phyloP scores from a whole-genome alignment of 1,140 invertebrate species.

The Lepidurus couesii region DNA sequence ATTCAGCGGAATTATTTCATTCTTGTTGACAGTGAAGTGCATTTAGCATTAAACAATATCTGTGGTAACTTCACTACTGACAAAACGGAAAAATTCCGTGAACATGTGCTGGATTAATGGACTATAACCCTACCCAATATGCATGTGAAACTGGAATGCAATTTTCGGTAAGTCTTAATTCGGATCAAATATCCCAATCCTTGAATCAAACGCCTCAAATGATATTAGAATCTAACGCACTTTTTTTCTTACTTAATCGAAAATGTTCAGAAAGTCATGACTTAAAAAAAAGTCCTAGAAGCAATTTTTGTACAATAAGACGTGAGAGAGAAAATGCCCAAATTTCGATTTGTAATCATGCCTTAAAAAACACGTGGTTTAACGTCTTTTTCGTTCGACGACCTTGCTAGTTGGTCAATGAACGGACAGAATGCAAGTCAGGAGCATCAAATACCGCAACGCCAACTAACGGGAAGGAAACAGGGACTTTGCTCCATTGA shows the following conservation, averaged over 20 bases:
- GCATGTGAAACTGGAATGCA: constrained; percentile 5
- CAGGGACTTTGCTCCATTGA: background rate
- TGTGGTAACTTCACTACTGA: background rate
- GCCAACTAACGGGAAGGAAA: background rate
- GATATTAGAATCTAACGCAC: no score
- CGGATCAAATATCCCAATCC: no score
- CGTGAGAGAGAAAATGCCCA: no score
- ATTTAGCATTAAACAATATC: background rate
- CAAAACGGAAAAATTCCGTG: background rate
- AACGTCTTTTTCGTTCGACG: background rate
- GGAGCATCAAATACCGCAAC: background rate
- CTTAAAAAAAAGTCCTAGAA: no score
- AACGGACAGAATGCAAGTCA: background rate
- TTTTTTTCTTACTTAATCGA: no score
- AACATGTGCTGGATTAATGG: background rate
- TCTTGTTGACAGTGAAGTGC: background rate
- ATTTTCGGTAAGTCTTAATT: background rate
- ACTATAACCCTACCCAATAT: background rate
- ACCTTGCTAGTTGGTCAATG: constrained; percentile 18
- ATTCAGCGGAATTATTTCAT: background rate
- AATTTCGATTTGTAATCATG: no score
- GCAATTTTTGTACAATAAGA: no score
- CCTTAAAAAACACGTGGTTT: background rate
- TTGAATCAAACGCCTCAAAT: no score
- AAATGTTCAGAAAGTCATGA: no score